Conservation (phyloP, 2,113 vertebrate genomes). For the Pteropus alecto region DNA sequence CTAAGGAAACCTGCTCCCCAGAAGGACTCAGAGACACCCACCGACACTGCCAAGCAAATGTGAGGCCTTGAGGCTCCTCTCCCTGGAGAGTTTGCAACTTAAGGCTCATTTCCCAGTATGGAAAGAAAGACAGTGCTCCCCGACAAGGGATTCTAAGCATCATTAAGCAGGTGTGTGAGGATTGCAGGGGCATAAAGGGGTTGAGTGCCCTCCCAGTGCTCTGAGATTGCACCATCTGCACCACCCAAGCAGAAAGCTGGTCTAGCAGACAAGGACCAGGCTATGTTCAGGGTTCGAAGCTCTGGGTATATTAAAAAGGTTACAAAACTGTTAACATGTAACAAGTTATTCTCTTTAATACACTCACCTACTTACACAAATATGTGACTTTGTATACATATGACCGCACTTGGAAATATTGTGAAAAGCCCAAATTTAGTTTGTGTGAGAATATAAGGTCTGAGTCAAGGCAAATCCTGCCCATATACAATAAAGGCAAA, state of each 20-base stretch:
- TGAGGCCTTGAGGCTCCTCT: background rate
- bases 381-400: background rate
- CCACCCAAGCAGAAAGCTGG: background rate
- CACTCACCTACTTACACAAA: background rate
- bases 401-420: background rate
- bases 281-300: background rate
- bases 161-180: slow-evolving; percentile 28
- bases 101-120: slow-evolving; percentile 31
- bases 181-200: background rate
- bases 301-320: background rate
- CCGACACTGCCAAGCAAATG: background rate
- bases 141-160: slow-evolving; percentile 50
- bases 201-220: background rate
- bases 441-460: background rate
- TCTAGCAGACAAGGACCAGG: background rate
- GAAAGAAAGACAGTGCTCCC: background rate
- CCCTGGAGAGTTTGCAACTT: background rate
- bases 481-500: background rate
- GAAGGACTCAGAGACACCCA: background rate
- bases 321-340: background rate
- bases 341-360: background rate
- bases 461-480: background rate
- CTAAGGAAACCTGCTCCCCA: background rate
- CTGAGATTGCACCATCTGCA: background rate
- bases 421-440: background rate